Base-by-base conservation (phyloP, 30 jellyfish, hydroid and myxozoan genomes). In the Chrysaora quinquecirrha region DNA sequence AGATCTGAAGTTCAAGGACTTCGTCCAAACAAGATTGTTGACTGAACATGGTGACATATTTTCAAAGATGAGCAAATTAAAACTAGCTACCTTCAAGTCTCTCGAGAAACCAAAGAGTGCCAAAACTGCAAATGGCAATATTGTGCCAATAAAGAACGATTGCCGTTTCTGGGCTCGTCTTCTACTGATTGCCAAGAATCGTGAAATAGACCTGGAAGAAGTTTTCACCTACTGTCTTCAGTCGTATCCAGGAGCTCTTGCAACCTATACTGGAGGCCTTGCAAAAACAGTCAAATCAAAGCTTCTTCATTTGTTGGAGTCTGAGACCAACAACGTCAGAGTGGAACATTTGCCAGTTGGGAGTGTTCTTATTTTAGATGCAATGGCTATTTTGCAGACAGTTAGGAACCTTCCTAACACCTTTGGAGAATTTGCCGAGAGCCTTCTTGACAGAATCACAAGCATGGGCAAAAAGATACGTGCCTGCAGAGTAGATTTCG, bases 311-410 rank as follows among this genome's bases (percentile, higher is more conserved):
- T n/a, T n/a, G n/a, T n/a, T n/a, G n/a, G n/a, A n/a, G n/a, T n/a
- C n/a, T n/a, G n/a, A n/a, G n/a, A n/a, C n/a, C n/a, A n/a, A n/a
- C n/a, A n/a, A n/a, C n/a, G n/a, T n/a, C n/a, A n/a, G n/a, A n/a
- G n/a, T n/a, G n/a, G n/a, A n/a, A n/a, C n/a, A n/a, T n/a, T n/a
- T n/a, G n/a, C n/a, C n/a, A 31, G 64, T 22, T 19, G 63, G 70
- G 27, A 72, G 52, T 7, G 80, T 75, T 20, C 60, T 75, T 24
- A 28, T 75, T 16, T 38, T 75, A 46, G 87, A 75, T 31, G 87
- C 80, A 28, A 75, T 75, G 87, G 87, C 87, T 49, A 30, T 49
- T 21, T 46, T 75, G 56, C 87, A 75, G 52, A 56, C 63, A 22
- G 34, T 75, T 34, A 30, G 52, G 64, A 75, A 0, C 1, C 87